Percentiles rank a stretch among this genome's conserved stretches.
phyloP scores from a whole-genome alignment of 2,113 vertebrate genomes.

The Lethenteron camtschaticum region DNA sequence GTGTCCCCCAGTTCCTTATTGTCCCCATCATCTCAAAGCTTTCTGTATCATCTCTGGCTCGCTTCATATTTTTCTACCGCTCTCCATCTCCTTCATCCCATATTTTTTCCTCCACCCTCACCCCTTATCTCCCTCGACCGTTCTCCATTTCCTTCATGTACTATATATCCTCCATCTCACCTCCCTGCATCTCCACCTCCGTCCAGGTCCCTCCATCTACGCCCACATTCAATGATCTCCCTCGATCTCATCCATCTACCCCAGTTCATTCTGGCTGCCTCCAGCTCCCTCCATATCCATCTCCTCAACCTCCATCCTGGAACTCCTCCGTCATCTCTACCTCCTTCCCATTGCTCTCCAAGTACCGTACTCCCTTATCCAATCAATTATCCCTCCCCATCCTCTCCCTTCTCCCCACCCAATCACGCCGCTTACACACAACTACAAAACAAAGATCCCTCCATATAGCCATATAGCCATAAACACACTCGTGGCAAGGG shows the following conservation, averaged over 20 bases:
- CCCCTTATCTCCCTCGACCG: background rate
- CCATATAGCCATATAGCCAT: background rate
- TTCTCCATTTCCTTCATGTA: too few relatives aligned
- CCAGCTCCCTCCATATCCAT: background rate
- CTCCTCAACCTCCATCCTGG: background rate
- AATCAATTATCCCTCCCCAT: background rate
- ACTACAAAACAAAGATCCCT: background rate
- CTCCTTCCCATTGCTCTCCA: background rate
- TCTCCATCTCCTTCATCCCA: background rate
- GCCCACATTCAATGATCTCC: background rate
- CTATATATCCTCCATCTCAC: background rate
- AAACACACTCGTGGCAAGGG: background rate
- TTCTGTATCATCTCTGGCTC: background rate
- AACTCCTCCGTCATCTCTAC: background rate
- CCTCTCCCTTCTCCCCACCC: background rate
- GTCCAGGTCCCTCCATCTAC: background rate
- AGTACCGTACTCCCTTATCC: too few relatives aligned
- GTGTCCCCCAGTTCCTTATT: too few relatives aligned
- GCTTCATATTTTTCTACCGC: background rate
- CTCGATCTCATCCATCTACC: background rate
- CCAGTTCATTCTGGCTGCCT: background rate
- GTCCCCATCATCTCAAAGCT: rapidly evolving
- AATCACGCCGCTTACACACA: background rate
- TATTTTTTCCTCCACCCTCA: background rate
- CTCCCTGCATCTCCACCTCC: background rate